Base-by-base conservation (phyloP, 1,140 invertebrate species). In the Heliconius congener region DNA sequence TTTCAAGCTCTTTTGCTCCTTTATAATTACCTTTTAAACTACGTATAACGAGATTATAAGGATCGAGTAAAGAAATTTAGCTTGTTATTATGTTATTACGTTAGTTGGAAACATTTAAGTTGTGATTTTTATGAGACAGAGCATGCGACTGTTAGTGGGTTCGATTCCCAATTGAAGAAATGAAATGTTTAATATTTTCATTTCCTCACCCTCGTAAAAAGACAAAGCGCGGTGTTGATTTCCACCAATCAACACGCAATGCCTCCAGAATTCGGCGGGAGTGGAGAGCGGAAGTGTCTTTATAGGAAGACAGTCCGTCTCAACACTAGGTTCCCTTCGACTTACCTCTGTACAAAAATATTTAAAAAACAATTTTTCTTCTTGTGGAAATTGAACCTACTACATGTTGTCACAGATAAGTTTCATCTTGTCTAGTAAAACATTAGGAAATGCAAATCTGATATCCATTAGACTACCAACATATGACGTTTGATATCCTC, bases 1-100 rank as follows among this genome's bases (percentile, higher is more conserved):
- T 60, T 46, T 57, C 27, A 76, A 71, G 42, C 27, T 30, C 74
- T 76, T 23, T 70, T 70, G 1, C 23, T 66, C 23, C 57, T 70
- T 27, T 70, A 70, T 76, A 76, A 76, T 46, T 76, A 76, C 60
- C 57, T 66, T 66, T 66, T 27, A 66, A 66, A 66, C 23, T 27
- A 13, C 57, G 23, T 66, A 66, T 66, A 66, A 66, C 23, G 57
- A 66, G 23, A 27, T 27, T 27, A 27, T 66, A 27, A 30, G 23
- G 55, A 57, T 57, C 8, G 19, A 55, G 55, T n/a, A 66, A 27
- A 16, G 8, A 66, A 30, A 66, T 66, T 27, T 66, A 16, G 8
- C 8, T 30, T 66, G 9, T 66, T 57, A n/a, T 57, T n/a, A 57
- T 19, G 11, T n/a, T 66, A 66, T 66, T 60, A 60, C n/a, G n/a